These are phyloP conservation scores for Hemitrygon akajei DNA, from an alignment of 2,797 vertebrate species.

Conservation along the genomic window DNA sequence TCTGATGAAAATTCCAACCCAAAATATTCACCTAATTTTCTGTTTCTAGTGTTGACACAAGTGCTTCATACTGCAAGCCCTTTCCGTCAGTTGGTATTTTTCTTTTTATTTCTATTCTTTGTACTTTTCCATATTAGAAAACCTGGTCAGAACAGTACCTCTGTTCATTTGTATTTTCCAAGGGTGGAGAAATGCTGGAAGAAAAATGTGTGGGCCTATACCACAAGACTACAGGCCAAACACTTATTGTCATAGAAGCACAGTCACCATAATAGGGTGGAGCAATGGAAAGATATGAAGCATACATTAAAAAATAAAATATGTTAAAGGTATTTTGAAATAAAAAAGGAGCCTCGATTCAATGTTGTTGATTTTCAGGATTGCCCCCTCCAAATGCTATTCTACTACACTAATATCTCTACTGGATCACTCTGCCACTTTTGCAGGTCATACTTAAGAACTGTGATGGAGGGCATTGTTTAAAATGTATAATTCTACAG, in stretches of 20 bases:
- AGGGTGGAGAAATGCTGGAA: background rate
- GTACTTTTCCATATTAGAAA: background rate
- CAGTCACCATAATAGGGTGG: background rate
- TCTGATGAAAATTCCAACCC: background rate
- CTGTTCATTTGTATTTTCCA: conserved; percentile 10
- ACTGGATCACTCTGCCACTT: too few relatives aligned
- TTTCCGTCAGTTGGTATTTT: conserved; percentile 1
- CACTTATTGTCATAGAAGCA: background rate
- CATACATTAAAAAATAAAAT: conserved; percentile 42
- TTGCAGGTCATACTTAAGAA: too few relatives aligned
- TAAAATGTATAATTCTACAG: too few relatives aligned
- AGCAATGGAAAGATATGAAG: background rate
- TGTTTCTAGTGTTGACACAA: background rate
- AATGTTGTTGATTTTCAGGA: too few relatives aligned
- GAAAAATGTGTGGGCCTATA: background rate
- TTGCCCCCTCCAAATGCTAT: too few relatives aligned
- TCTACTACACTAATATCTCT: too few relatives aligned
- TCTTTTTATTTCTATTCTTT: background rate
- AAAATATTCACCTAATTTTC: background rate
- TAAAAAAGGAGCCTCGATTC: too few relatives aligned
- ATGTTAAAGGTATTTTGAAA: conserved; percentile 69
- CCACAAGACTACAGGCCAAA: background rate
- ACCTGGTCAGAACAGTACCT: background rate
- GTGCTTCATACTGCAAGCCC: background rate
- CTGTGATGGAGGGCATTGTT: too few relatives aligned